Evolutionary conservation across 2,888 invertebrate genomes (phyloP), one percentile per base, ranked within the genome.

Genomic region (Agrilus cyanescens): DNA sequence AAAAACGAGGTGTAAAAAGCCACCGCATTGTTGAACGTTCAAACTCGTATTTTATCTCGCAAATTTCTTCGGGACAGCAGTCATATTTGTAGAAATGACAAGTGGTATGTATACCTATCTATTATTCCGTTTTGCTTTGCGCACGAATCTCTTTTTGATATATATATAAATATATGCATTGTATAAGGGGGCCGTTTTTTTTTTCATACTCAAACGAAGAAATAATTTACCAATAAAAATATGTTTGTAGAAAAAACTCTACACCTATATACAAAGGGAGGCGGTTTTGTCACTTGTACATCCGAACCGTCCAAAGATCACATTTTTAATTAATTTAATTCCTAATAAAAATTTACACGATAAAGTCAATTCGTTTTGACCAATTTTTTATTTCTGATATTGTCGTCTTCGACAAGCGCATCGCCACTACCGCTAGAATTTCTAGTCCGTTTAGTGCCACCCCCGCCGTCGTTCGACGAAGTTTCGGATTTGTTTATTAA

Each of bases 211-310:
- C 49, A 45, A 44, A 46, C 42, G 42, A 49, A 45, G 38, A 46
- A 46, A 51, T 51, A 51, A 51, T 51, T 51, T 51, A 51, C 51
- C 56, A 56, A 57, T 60, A 61, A 59, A 62, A 63, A 60, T 54
- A 51, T 54, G 47, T 52, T 53, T 53, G 62, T 63, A 63, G 63
- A 64, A 63, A 64, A 57, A 58, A 61, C 51, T 57, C 59, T 61
- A 57, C 55, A 52, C 52, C 41, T 57, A 56, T 61, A 46, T 59
- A 57, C 60, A 60, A 42, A 42, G 33, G 29, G 33, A 37, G 46
- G 43, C 43, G 45, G 37, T 41, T 40, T 2, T 10, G 10, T 25
- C 25, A 25, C 10, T 25, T 25, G 8, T 25, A 25, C 25, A 25
- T 25, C 25, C 30, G 30, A 37, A 42, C 42, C 37, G 44, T 46